Evolutionary conservation across 2,113 vertebrate genomes (phyloP).

Genomic region (Sphaerodactylus townsendi): DNA sequence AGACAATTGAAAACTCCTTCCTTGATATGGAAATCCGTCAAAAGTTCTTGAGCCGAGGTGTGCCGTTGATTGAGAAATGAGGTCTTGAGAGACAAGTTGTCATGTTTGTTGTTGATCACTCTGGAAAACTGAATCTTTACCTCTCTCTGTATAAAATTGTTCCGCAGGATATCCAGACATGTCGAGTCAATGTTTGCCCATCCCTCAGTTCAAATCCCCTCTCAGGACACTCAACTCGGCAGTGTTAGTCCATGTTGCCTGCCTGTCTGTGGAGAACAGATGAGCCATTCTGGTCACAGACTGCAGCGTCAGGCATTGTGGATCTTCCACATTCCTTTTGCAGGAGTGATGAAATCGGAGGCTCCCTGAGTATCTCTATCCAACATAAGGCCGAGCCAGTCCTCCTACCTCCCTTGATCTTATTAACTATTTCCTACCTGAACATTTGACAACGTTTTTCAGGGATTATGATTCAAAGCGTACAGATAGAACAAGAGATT

Average conservation of each 20-base stretch:
- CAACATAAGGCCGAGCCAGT: not conserved
- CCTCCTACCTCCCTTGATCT: not conserved
- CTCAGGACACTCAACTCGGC: not conserved
- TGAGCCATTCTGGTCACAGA: not conserved
- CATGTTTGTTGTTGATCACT: not conserved
- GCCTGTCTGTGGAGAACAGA: not conserved
- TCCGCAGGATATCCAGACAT: not conserved
- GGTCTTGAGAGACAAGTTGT: not conserved
- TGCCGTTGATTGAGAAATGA: not conserved
- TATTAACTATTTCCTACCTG: slow-evolving; percentile 30
- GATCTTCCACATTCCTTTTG: slow-evolving; percentile 51
- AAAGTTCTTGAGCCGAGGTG: not conserved
- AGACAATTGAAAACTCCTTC: not conserved
- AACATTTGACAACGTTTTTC: accelerated
- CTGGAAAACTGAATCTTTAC: accelerated
- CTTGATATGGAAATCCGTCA: not conserved
- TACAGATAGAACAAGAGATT: not conserved
- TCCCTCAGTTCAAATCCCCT: not conserved
- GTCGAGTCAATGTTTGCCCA: not conserved
- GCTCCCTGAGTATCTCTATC: slow-evolving; percentile 22
- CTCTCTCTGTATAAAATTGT: too few species aligned
- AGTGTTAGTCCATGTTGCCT: not conserved
- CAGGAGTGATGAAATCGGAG: slow-evolving; percentile 28
- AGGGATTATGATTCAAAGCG: not conserved
- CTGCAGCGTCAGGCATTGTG: slow-evolving; percentile 8